Evolutionary conservation across 1,140 invertebrate species (phyloP).

Genomic region (Stenopsyche tienmushanensis): DNA sequence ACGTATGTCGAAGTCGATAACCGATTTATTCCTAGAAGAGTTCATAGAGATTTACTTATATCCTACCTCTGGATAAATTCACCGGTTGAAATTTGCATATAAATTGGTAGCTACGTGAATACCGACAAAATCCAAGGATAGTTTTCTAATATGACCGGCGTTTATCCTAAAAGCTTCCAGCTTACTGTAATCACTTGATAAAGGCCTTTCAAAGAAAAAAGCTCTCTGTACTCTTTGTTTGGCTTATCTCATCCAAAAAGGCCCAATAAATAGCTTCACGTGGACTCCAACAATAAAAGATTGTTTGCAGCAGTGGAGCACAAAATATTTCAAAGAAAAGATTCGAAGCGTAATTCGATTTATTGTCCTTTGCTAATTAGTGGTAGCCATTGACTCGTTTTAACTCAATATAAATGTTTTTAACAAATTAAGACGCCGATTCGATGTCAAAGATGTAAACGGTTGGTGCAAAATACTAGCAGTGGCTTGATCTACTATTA

Average conservation of each 20-base stretch:
- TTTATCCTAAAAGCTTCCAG: constrained; percentile 17
- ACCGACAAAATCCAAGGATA: constrained; percentile 11
- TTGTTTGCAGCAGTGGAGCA: too few relatives aligned
- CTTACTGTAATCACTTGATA: constrained; percentile 25
- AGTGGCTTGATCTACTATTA: neutral
- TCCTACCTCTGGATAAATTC: constrained; percentile 13
- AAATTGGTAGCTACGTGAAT: constrained; percentile 10
- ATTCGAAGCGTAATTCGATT: too few relatives aligned
- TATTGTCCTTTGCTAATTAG: too few relatives aligned
- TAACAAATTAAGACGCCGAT: too few relatives aligned
- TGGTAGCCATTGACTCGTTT: too few relatives aligned
- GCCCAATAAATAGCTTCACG: constrained; percentile 15
- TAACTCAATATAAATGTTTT: too few relatives aligned
- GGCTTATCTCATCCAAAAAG: constrained; percentile 9
- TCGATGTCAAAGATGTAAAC: too few relatives aligned
- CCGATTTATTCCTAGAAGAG: too few relatives aligned
- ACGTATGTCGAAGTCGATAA: too few relatives aligned
- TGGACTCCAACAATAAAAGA: constrained; percentile 10
- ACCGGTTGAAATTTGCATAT: constrained; percentile 8
- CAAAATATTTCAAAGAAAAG: too few relatives aligned
- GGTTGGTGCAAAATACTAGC: neutral
- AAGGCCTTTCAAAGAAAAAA: constrained; percentile 23
- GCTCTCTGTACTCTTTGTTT: constrained; percentile 16
- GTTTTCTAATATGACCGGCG: constrained; percentile 26
- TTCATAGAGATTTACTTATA: too few relatives aligned